Evolutionary conservation across 2,797 vertebrate species (phyloP).

Genomic region (Pyrocephalus nanus): DNA sequence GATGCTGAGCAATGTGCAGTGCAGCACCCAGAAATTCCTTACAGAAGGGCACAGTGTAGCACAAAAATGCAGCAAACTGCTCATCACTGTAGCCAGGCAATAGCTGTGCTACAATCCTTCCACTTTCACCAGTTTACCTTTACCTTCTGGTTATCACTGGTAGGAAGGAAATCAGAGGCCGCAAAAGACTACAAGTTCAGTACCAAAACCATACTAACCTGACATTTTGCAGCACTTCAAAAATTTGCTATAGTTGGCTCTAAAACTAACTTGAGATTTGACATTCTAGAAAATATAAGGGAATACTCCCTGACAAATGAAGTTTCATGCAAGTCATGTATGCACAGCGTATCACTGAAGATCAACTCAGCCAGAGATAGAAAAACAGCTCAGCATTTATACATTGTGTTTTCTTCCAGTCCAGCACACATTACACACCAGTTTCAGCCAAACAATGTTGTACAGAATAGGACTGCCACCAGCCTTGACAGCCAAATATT

Average conservation of each 20-base stretch:
- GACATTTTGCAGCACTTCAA: neutral
- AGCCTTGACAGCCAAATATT: neutral
- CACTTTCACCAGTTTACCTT: neutral
- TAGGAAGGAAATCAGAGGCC: neutral
- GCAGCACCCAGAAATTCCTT: neutral
- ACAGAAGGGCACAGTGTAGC: neutral
- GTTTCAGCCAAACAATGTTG: neutral
- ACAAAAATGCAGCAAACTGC: accelerated
- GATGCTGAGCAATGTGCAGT: accelerated
- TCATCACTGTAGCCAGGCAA: neutral
- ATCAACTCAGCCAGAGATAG: neutral
- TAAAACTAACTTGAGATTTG: neutral
- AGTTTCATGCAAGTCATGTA: neutral
- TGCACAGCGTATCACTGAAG: neutral
- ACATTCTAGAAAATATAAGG: neutral
- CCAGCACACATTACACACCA: neutral
- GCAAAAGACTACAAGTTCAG: neutral
- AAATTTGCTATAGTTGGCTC: neutral
- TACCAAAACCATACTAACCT: neutral
- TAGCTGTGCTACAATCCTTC: neutral
- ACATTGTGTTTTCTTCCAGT: neutral
- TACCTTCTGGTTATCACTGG: neutral
- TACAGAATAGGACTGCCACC: neutral
- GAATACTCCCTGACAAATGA: neutral
- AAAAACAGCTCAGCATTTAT: neutral